Evolutionary conservation across 2,797 vertebrate species (phyloP).

Genomic region (Argyrosomus regius): DNA sequence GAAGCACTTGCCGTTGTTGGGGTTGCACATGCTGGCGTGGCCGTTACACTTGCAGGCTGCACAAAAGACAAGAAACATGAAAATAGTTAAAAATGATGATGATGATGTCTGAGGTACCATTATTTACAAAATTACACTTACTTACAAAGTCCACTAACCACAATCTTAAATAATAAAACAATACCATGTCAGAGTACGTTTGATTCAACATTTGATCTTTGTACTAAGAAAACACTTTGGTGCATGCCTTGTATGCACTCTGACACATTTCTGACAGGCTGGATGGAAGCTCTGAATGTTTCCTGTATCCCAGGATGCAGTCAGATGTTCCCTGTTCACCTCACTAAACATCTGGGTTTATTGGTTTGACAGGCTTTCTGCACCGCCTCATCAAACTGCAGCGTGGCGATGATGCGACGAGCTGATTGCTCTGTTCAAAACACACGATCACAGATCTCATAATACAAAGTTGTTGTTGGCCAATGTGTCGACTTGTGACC

Average conservation of each 20-base stretch:
- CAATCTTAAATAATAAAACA: too few relatives aligned
- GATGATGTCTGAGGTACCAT: too few relatives aligned
- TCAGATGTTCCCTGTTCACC: neutral
- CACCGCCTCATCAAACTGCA: too few relatives aligned
- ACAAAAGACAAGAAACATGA: neutral
- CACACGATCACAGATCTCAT: neutral
- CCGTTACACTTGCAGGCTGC: conserved; percentile 98
- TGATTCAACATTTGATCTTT: neutral
- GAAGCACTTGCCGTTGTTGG: conserved; percentile 96
- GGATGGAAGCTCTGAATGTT: neutral
- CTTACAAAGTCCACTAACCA: neutral
- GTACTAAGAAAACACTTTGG: neutral
- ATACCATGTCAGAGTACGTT: too few relatives aligned
- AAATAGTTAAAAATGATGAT: too few relatives aligned
- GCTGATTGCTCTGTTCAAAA: neutral
- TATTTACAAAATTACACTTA: too few relatives aligned
- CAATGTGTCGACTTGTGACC: too few relatives aligned
- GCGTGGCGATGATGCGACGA: neutral
- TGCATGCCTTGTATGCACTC: neutral
- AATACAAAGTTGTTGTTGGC: too few relatives aligned
- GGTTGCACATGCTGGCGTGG: conserved; percentile 95
- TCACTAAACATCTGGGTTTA: neutral
- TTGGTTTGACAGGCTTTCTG: too few relatives aligned
- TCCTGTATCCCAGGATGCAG: neutral
- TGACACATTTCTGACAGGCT: neutral